Evolutionary conservation across 2,888 invertebrate genomes (phyloP).

Genomic region (Eupithecia vulgata): DNA sequence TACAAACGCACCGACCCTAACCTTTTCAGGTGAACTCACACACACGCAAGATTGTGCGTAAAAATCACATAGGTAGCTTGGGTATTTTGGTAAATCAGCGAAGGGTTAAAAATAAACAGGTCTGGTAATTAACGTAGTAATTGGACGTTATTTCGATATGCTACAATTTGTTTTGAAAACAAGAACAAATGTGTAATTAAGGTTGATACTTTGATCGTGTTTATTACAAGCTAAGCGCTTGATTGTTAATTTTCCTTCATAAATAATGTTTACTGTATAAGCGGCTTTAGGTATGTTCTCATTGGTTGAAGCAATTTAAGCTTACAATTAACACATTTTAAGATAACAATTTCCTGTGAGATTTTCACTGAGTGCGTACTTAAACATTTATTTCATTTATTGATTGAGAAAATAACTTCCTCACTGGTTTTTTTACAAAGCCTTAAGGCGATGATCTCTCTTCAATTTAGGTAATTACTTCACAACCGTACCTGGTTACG

Average conservation of each 20-base stretch:
- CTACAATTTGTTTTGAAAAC: slow-evolving; percentile 8
- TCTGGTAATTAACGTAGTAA: background rate
- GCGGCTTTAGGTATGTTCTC: slow-evolving; percentile 1
- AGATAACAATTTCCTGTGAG: background rate
- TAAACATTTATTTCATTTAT: background rate
- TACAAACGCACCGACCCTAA: slow-evolving; percentile 10
- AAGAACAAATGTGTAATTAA: slow-evolving; percentile 10
- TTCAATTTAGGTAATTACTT: no score
- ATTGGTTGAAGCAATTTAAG: background rate
- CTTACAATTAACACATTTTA: background rate
- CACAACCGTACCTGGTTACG: no score
- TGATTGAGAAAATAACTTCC: no score
- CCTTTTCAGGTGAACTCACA: slow-evolving; percentile 18
- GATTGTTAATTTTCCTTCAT: slow-evolving; percentile 15
- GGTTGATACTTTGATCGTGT: slow-evolving; percentile 13
- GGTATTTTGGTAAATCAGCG: background rate
- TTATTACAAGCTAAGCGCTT: slow-evolving; percentile 12
- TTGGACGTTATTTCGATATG: background rate
- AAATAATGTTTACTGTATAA: slow-evolving; percentile 5
- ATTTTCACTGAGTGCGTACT: background rate
- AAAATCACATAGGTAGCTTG: background rate
- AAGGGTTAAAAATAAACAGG: slow-evolving; percentile 9
- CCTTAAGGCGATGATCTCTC: no score
- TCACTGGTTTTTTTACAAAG: no score
- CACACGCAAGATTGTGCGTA: background rate